Base-by-base conservation (phyloP, 2,888 invertebrate genomes). In the Cephus pulcher region DNA sequence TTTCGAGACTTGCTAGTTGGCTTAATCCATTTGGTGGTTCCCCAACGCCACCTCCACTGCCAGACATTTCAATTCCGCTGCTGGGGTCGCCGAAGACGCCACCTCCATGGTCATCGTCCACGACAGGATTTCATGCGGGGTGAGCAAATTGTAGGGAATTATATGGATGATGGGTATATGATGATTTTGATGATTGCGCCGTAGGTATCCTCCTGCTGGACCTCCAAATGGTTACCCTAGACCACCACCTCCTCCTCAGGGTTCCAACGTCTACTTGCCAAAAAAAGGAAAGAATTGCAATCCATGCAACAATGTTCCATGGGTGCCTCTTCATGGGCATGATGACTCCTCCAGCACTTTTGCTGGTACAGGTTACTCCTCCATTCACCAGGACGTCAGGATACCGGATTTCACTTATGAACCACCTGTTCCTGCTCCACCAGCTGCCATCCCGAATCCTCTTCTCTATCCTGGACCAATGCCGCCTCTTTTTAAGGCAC, bases 291-390 rank as follows among this genome's bases (percentile, higher is more conserved):
- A 93, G 87, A 93, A 94, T 82, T 97, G 97, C 88, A 95, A 95
- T 88, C 94, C 95, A 77, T 97, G 97, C 88, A 96, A 97, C 89
- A 93, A 94, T 89, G 94, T 95, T 86, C 97, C 97, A 80, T 97
- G 97, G 97, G 94, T 96, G 85, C 97, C 97, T 69, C 94, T 97
- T 15, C 82, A 87, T 34, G 82, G 40, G 73, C 81, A 12, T 30
- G 73, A 37, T 37, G 77, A 35, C 73, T 74, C 12, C 75, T 76
- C 3, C 23, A 76, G 30, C 32, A 6, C 12, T 23, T 82, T 77
- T n/a, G 77, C 78, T 76, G 78, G 84, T 11, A 75, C 80, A 12
- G 75, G 74, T 68, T 79, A 80, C 11, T 75, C 80, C 23, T 79
- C 74, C 35, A 34, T 79, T 12, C 74, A 33, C 32, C 71, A 71